Percentiles rank a stretch among this genome's conserved stretches.
Conservation (phyloP, 2,888 invertebrate genomes). For the Deroplatys truncata region DNA sequence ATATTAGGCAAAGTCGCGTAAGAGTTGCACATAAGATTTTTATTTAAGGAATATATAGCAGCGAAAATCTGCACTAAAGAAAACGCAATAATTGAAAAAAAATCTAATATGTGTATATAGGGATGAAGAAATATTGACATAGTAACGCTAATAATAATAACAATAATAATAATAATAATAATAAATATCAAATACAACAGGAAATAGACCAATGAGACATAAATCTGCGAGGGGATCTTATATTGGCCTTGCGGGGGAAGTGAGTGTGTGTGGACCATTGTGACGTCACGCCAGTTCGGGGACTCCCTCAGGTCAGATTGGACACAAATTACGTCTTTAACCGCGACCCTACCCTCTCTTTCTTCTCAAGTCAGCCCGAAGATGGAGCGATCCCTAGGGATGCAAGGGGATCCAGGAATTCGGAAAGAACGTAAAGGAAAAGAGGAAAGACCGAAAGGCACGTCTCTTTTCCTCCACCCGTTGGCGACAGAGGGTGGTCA, state of each 20-base stretch:
- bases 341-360: conserved; percentile 29
- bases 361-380: conserved; percentile 36
- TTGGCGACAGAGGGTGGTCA: not conserved
- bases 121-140: no score
- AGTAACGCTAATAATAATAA: no score
- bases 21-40: no score
- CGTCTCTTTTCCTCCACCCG: not conserved
- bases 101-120: no score
- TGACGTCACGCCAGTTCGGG: conserved; percentile 15
- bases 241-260: conserved; percentile 12
- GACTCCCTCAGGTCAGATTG: conserved; percentile 25
- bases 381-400: conserved; percentile 46
- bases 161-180: not conserved
- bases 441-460: not conserved
- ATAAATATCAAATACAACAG: not conserved
- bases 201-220: not conserved
- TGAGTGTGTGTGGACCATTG: conserved; percentile 1
- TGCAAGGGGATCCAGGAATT: conserved; percentile 1
- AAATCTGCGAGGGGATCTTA: not conserved
- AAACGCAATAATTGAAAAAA: no score
- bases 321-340: conserved; percentile 50
- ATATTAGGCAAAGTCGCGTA: no score
- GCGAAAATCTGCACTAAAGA: no score
- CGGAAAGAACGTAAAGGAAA: not conserved
- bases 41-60: no score